Evolutionary conservation across 2,888 invertebrate genomes (phyloP).

Genomic region (Morpho helenor): DNA sequence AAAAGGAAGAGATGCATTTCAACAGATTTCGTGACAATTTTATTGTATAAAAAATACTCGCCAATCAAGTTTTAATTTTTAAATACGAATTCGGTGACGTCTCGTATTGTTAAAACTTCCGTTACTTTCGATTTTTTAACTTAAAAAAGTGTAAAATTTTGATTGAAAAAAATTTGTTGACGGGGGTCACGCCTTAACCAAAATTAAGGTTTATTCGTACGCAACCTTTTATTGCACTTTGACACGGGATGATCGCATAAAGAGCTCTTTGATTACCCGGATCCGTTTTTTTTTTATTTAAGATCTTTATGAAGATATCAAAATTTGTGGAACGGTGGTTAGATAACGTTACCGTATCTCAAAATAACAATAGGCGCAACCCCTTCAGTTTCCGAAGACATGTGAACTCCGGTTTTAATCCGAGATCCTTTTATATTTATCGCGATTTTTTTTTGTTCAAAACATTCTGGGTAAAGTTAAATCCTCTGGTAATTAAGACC

Average conservation of each 20-base stretch:
- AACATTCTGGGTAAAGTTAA: too few species aligned
- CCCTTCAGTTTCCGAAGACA: slow-evolving; percentile 58
- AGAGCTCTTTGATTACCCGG: slow-evolving; percentile 66
- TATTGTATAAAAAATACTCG: slow-evolving; percentile 54
- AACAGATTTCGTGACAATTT: slow-evolving; percentile 58
- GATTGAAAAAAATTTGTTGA: slow-evolving; percentile 62
- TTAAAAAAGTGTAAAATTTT: slow-evolving; percentile 66
- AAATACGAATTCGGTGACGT: slow-evolving; percentile 65
- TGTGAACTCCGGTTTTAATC: slow-evolving; percentile 52
- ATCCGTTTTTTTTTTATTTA: slow-evolving; percentile 39
- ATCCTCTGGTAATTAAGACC: too few species aligned
- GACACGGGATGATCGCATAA: slow-evolving; percentile 62
- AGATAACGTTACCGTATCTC: slow-evolving; percentile 56
- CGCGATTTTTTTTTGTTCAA: neutral
- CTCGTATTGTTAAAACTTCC: slow-evolving; percentile 60
- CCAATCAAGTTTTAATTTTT: slow-evolving; percentile 76
- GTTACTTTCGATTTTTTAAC: slow-evolving; percentile 56
- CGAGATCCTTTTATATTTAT: slow-evolving; percentile 34
- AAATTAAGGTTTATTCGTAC: slow-evolving; percentile 71
- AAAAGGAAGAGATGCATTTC: slow-evolving; percentile 54
- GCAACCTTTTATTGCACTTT: slow-evolving; percentile 75
- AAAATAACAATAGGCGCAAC: slow-evolving; percentile 46
- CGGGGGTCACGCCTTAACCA: slow-evolving; percentile 74
- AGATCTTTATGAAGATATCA: slow-evolving; percentile 71
- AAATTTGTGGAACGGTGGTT: slow-evolving; percentile 63